A percentile compares a stretch with the other conserved stretches of the same genome.
These are phyloP conservation scores for Furnarius figulus DNA, from an alignment of 2,113 vertebrate species.

Conservation along the genomic window DNA sequence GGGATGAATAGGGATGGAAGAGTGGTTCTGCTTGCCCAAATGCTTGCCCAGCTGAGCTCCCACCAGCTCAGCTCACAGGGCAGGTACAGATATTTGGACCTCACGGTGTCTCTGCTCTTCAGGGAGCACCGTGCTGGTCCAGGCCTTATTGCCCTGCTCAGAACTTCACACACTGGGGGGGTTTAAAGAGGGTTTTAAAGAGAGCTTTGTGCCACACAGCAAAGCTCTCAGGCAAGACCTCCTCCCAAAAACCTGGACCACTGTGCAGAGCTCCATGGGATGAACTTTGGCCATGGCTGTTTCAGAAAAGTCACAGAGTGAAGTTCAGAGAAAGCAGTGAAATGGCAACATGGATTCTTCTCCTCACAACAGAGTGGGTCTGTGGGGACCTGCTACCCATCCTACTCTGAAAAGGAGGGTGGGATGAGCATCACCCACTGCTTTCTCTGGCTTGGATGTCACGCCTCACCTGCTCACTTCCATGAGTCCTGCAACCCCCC, in stretches of 20 bases:
- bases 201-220: not conserved
- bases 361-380: rapidly evolving
- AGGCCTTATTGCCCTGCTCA: not conserved
- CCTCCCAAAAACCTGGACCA: not conserved
- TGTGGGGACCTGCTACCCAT: not conserved
- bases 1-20: not conserved
- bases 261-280: rapidly evolving
- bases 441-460: not conserved
- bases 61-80: not conserved
- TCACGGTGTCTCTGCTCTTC: not conserved
- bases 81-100: not conserved
- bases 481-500: not conserved
- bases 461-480: not conserved
- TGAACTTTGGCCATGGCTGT: not conserved
- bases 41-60: not conserved
- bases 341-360: not conserved
- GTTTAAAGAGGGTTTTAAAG: not conserved
- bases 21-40: not conserved
- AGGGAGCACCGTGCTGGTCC: not conserved
- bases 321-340: not conserved
- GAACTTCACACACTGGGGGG: not conserved
- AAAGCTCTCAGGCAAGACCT: not conserved
- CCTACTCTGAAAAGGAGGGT: not conserved
- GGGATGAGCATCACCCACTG: not conserved
- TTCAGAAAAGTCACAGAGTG: not conserved